Base-by-base conservation (phyloP, 1,140 invertebrate genomes). In the Campoletis sonorensis region DNA sequence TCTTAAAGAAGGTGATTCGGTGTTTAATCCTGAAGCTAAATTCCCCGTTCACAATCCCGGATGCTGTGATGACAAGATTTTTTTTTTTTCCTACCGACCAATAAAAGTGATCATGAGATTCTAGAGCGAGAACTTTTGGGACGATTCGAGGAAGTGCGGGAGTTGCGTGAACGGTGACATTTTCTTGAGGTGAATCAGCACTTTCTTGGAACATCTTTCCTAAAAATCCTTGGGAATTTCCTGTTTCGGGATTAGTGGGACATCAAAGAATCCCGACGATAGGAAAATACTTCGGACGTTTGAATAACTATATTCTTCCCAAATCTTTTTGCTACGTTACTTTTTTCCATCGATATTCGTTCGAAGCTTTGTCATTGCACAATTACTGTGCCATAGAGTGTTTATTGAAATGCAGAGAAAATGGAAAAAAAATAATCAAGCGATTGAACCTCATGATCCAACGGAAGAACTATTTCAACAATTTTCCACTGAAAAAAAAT, bases 1-100 rank as follows among this genome's bases (percentile, higher is more conserved):
- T 64, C 61, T 64, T 23, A 64, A 64, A 64, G 61, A 26, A 27
- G n/a, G 61, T 64, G 61, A 64, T 26, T 10, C 61, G 61, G 23
- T 26, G 13, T 11, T 10, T 13, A 45, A 26, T 64, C 61, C 23
- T 64, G 27, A 54, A 54, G 18, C 3, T 54, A 27, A 26, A 26
- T 1, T 64, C 23, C 61, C 13, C 23, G 4, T 23, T 11, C 58
- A 13, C 11, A 64, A 64, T 54, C 51, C 51, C 51, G 51, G 51
- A 54, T 64, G 61, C 61, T 64, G 27, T 27, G 13, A 23, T 26
- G 61, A 64, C 61, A 23, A 64, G 21, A 64, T 64, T 64, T 64
- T 27, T 64, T 26, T 23, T 64, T n/a, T 23, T 21, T 10, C 1
- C 18, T n/a, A 21, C 18, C 49, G 18, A 1, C 1, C 49, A 54